Evolutionary conservation across 2,113 vertebrate species (phyloP).

Genomic region (Dromiciops gliroides): DNA sequence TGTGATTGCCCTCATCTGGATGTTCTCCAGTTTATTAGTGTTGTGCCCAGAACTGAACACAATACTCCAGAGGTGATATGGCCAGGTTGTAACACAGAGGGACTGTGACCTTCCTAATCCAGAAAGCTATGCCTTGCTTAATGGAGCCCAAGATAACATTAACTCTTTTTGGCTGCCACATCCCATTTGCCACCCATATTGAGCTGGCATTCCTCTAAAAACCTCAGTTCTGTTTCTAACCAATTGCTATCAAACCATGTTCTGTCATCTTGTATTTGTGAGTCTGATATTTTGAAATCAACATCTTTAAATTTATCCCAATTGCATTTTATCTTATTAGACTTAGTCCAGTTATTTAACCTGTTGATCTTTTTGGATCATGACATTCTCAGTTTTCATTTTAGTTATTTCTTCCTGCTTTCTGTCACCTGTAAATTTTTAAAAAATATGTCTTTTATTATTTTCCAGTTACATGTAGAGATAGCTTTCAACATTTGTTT

Average conservation of each 20-base stretch:
- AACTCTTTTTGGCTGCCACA: background rate
- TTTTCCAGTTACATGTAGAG: too few species aligned
- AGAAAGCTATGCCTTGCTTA: background rate
- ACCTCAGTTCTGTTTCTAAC: background rate
- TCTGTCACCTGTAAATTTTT: too few species aligned
- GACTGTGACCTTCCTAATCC: background rate
- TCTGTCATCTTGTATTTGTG: background rate
- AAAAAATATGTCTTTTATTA: too few species aligned
- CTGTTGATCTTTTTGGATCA: background rate
- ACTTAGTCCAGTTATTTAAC: background rate
- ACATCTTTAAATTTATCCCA: background rate
- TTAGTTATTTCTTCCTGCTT: background rate
- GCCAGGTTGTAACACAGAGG: background rate
- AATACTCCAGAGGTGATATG: background rate
- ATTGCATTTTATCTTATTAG: background rate
- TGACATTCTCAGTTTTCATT: background rate
- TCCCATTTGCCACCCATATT: background rate
- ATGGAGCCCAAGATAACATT: background rate
- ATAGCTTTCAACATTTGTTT: too few species aligned
- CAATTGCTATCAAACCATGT: background rate
- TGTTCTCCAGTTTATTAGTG: background rate
- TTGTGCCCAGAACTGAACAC: background rate
- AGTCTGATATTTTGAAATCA: background rate
- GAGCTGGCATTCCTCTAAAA: background rate
- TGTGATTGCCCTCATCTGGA: background rate